phyloP scores from a whole-genome alignment of 2,797 vertebrate genomes.

The Diplodus puntazzo region DNA sequence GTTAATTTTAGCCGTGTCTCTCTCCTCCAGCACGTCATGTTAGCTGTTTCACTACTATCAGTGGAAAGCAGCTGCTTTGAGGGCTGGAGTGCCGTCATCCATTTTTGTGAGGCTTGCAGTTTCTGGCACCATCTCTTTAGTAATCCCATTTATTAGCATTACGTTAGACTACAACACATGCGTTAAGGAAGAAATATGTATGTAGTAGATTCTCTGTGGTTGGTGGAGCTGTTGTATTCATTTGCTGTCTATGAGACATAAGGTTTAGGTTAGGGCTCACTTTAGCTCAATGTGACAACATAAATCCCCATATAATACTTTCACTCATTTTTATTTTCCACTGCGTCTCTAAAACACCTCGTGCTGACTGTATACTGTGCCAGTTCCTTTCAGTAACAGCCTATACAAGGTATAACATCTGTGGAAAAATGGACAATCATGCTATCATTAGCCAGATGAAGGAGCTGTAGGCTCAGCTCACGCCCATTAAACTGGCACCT shows the following conservation, averaged over 20 bases:
- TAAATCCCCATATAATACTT: background rate
- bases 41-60: conserved; percentile 47
- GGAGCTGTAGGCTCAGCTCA: conserved; percentile 40
- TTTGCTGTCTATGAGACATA: conserved; percentile 16
- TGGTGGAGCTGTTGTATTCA: conserved; percentile 8
- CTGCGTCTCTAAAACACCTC: background rate
- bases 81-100: conserved; percentile 32
- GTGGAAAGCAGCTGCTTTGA: conserved; percentile 59
- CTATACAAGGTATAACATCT: conserved; percentile 19
- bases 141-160: conserved; percentile 41
- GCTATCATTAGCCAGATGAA: conserved; percentile 43
- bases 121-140: conserved; percentile 41
- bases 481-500: conserved; percentile 57
- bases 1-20: conserved; percentile 41
- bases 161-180: conserved; percentile 25
- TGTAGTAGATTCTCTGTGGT: conserved; percentile 1
- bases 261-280: conserved; percentile 11
- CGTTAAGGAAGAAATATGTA: conserved; percentile 14
- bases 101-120: conserved; percentile 55
- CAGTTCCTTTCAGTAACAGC: conserved; percentile 11
- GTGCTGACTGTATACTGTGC: background rate
- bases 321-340: conserved; percentile 8
- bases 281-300: conserved; percentile 26
- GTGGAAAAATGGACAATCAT: conserved; percentile 32
- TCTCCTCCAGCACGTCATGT: conserved; percentile 13